Evolutionary conservation across 2,797 vertebrate species (phyloP), one percentile per base, ranked within the genome.

Genomic region (Chiroxiphia lanceolata): DNA sequence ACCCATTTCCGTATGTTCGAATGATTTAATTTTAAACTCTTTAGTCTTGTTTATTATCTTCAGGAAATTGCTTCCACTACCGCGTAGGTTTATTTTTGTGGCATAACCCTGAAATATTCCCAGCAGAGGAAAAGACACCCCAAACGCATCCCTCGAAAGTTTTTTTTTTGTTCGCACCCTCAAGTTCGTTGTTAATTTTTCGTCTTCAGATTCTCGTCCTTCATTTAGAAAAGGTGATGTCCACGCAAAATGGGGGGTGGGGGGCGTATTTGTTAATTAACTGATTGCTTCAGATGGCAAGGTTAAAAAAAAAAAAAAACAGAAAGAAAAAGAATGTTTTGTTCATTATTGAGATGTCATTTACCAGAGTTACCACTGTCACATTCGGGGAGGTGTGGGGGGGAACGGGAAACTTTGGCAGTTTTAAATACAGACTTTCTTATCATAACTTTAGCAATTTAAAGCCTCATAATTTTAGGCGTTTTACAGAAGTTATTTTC

Each of bases 291-390:
- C 79, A 85, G 75, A 90, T 70, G 84, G 57, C 34, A 53, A 76
- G 10, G 51, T 25, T 80, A 4, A 8, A 22, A 40, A 72, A 47
- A 47, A 48, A 63, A 50, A 11, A 33, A 53, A 40, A 19, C n/a
- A n/a, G 27, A 44, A 7, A 22, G 16, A 6, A 5, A 7, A 33
- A 19, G 6, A 25, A 34, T 16, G 25, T 93, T 81, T 94, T 91
- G 70, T 93, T 94, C 90, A 51, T 94, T 94, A 96, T 95, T 91
- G 92, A 95, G 91, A 93, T 92, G 93, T 95, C 95, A 93, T 86
- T 95, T 86, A 51, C 60, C 85, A 89, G 70, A 97, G 75, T 68
- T 85, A 48, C 61, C 87, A 51, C 78, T 94, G 69, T 84, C 87
- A 80, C 61, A 15, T 71, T 77, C 40, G 21, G 45, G 20, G 23